These are phyloP conservation scores for Terrapene triunguis DNA, from an alignment of 2,113 vertebrate species.

Conservation along the genomic window DNA sequence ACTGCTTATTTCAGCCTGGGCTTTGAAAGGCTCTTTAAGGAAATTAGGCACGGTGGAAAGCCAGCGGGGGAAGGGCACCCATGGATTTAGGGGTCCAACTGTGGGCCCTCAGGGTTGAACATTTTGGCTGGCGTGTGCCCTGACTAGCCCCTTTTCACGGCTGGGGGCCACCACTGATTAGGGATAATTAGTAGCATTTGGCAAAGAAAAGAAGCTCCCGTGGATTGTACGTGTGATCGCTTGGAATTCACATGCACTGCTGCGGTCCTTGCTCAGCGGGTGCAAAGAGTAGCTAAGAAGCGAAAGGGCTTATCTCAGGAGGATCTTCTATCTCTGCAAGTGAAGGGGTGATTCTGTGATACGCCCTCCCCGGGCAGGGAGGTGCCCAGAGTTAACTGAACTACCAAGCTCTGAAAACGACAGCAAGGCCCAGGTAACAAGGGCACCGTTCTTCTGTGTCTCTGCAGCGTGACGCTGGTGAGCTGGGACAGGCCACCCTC, in stretches of 20 bases:
- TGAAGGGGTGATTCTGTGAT: too few relatives aligned
- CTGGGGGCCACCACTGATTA: not conserved
- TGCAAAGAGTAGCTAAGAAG: not conserved
- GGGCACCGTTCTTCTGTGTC: too few relatives aligned
- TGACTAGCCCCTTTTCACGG: not conserved
- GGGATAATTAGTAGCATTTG: not conserved
- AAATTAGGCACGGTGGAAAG: not conserved
- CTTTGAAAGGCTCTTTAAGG: not conserved
- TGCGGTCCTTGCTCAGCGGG: not conserved
- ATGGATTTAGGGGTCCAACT: not conserved
- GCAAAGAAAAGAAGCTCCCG: not conserved
- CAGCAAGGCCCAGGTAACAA: too few relatives aligned
- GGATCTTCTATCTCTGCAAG: not conserved
- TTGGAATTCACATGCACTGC: too few relatives aligned
- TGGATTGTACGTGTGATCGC: not conserved
- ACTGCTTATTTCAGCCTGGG: not conserved
- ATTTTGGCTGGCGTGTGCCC: not conserved
- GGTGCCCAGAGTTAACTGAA: not conserved
- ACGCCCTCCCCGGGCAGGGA: not conserved
- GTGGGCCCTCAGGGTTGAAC: not conserved
- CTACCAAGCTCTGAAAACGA: too few relatives aligned
- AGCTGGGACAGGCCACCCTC: too few relatives aligned
- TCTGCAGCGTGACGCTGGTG: too few relatives aligned
- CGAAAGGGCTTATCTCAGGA: not conserved
- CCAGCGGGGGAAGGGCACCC: not conserved